These are phyloP conservation scores for Coryphaenoides rupestris DNA, from an alignment of 2,113 vertebrate species.

Conservation along the genomic window DNA sequence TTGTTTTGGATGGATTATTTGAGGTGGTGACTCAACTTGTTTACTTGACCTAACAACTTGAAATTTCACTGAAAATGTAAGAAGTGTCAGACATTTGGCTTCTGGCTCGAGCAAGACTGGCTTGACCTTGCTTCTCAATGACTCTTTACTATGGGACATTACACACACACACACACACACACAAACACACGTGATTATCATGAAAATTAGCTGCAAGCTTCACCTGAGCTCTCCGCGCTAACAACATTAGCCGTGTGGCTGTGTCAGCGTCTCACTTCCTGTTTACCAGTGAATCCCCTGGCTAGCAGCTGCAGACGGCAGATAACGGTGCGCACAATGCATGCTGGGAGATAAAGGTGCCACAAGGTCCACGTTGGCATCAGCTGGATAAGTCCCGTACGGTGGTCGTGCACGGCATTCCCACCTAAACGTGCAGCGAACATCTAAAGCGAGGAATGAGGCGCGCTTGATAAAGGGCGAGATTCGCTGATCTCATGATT, in stretches of 20 bases:
- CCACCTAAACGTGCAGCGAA: slow-evolving; percentile 16
- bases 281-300: slow-evolving; percentile 55
- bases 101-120: slow-evolving; percentile 22
- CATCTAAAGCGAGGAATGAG: slow-evolving; percentile 1
- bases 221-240: slow-evolving; percentile 27
- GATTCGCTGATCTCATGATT: slow-evolving; percentile 1
- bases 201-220: slow-evolving; percentile 47
- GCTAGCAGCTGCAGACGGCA: slow-evolving; percentile 54
- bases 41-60: slow-evolving; percentile 23
- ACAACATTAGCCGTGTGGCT: slow-evolving; percentile 24
- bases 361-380: slow-evolving; percentile 47
- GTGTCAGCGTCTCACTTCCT: slow-evolving; percentile 55
- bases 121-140: slow-evolving; percentile 13
- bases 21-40: slow-evolving; percentile 10
- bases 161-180: slow-evolving; percentile 8
- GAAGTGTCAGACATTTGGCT: slow-evolving; percentile 3
- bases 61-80: slow-evolving; percentile 2
- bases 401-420: slow-evolving; percentile 10
- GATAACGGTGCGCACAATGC: slow-evolving; percentile 65
- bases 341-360: slow-evolving; percentile 63
- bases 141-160: slow-evolving; percentile 18
- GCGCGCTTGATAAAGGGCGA: background rate
- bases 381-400: slow-evolving; percentile 35
- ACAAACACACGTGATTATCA: slow-evolving; percentile 45
- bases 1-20: slow-evolving; percentile 22